phyloP scores from a whole-genome alignment of 2,113 vertebrate species.

The Phaethon lepturus region DNA sequence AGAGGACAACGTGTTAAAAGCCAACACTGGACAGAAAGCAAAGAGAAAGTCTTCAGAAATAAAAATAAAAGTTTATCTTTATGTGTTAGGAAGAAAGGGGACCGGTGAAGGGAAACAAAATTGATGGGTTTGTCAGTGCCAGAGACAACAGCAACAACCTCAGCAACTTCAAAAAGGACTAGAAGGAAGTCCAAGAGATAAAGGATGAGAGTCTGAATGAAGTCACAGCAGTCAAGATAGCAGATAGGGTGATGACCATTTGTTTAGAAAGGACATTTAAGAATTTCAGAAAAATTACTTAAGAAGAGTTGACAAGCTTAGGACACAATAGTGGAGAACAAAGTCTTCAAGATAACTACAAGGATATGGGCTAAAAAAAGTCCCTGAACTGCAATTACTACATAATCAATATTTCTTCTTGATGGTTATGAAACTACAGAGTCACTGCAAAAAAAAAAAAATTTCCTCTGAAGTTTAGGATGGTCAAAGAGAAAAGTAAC shows the following conservation, averaged over 20 bases:
- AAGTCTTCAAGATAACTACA: not conserved
- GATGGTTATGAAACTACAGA: not conserved
- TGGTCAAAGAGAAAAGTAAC: conserved; percentile 12
- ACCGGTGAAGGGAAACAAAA: not conserved
- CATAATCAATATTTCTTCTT: not conserved
- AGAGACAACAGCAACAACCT: not conserved
- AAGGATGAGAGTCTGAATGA: not conserved
- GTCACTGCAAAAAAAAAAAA: not conserved
- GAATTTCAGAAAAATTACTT: not conserved
- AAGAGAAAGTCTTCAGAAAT: not conserved
- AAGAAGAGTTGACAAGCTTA: not conserved
- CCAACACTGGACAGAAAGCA: not conserved
- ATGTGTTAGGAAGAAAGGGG: not conserved
- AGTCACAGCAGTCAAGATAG: not conserved
- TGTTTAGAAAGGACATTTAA: not conserved
- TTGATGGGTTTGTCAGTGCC: not conserved
- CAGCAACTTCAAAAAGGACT: not conserved
- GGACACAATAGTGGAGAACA: not conserved
- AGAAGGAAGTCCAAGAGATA: conserved; percentile 6
- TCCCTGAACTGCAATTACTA: not conserved
- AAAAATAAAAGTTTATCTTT: not conserved
- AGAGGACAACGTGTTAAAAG: rapidly evolving
- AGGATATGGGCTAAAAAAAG: not conserved
- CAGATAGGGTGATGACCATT: not conserved
- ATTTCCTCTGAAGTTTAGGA: not conserved